Evolutionary conservation across 2,113 vertebrate genomes (phyloP), one percentile per base, ranked within the genome.

Genomic region (Microcebus griseorufus): DNA sequence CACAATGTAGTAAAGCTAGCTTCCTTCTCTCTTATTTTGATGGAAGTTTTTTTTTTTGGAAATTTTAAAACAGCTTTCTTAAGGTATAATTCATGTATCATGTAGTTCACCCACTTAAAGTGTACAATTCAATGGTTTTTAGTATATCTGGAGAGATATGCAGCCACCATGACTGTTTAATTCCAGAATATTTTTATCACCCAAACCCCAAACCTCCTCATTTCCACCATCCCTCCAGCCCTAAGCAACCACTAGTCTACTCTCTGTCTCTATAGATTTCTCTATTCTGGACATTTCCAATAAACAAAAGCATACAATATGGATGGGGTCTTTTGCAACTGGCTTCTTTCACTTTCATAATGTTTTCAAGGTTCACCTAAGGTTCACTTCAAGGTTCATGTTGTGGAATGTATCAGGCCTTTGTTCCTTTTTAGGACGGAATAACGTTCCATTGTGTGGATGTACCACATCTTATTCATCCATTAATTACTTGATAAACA

Each of bases 281-380:
- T 72, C 39, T 72, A 11, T 73, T 96, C n/a, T 89, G 37, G n/a
- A 16, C 62, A 73, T 93, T 93, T 93, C 27, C 39, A 53, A 39
- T 67, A 42, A 88, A 67, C n/a, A 7, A 45, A 53, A 37, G 60
- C 14, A 72, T 45, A 70, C 0, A 76, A n/a, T 22, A 45, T 45
- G 45, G 45, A 27, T 70, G 10, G 78, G 67, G 11, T 81, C 73
- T 83, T 93, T 69, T 92, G 48, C 92, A 69, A 92, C 17, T 67
- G 39, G 51, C n/a, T 96, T 88, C n/a, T 93, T 93, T 94, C 34
- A 53, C 75, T 78, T 84, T 18, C 9, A 22, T 75, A 53, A 73
- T n/a, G 10, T 91, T 94, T 79, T 89, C 27, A 95, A 78, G 55
- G 48, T 82, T 69, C 39, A 42, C 60, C 9, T 89, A 88, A 93